A percentile compares a stretch with the other conserved stretches of the same genome.
These are phyloP conservation scores for Romanogobio albipinnatus DNA, from an alignment of 2,113 vertebrate species.

Conservation along the genomic window DNA sequence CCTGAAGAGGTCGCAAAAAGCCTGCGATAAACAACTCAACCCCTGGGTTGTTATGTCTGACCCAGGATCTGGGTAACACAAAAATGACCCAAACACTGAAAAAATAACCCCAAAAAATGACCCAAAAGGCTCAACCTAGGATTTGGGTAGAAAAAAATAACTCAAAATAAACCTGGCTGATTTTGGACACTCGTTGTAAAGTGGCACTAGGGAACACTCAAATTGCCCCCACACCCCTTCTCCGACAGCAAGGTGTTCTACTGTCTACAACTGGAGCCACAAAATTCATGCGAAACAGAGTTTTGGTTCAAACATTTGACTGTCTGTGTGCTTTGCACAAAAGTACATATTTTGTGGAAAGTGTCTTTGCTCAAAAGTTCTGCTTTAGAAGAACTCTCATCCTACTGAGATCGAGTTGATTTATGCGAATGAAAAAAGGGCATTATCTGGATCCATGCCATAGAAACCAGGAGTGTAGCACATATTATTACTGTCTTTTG, in stretches of 20 bases:
- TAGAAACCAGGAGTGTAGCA: not conserved
- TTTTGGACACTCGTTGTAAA: conserved; percentile 45
- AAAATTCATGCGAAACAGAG: not conserved
- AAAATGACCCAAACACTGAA: no score
- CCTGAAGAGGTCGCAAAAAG: no score
- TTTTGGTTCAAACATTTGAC: not conserved
- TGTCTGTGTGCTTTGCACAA: not conserved
- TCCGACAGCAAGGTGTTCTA: not conserved
- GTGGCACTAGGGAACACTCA: not conserved
- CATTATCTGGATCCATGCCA: not conserved
- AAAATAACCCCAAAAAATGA: no score
- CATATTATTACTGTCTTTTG: not conserved
- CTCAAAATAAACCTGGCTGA: conserved; percentile 53
- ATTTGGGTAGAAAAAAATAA: no score
- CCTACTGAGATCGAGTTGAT: not conserved
- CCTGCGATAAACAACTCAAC: no score
- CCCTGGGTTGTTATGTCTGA: no score
- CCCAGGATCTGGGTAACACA: no score
- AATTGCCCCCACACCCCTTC: not conserved
- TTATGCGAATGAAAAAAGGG: not conserved
- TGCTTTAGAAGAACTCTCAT: not conserved
- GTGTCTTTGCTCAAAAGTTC: conserved; percentile 5
- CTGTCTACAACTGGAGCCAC: not conserved
- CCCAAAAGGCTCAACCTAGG: no score
- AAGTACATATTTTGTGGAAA: not conserved